Conservation (phyloP, 2,888 invertebrate species). For the Ceramica pisi region DNA sequence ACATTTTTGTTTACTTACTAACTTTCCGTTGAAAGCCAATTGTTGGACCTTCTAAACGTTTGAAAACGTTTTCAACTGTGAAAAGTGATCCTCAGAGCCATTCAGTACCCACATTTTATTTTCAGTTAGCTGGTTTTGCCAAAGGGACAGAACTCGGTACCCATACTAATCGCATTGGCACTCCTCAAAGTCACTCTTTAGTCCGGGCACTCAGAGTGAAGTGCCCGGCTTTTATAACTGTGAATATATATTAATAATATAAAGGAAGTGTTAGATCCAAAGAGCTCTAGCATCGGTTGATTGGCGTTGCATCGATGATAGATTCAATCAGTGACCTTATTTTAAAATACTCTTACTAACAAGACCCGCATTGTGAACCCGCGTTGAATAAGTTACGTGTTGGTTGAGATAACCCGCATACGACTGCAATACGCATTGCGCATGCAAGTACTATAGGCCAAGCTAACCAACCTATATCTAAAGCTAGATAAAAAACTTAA, state of each 20-base stretch:
- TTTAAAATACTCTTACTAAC: neutral
- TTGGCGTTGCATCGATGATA: constrained; percentile 13
- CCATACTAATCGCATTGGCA: constrained; percentile 57
- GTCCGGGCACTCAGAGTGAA: constrained; percentile 49
- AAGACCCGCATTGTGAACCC: constrained; percentile 13
- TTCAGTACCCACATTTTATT: constrained; percentile 24
- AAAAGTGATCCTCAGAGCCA: constrained; percentile 9
- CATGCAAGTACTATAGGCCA: neutral
- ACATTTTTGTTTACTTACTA: constrained; percentile 18
- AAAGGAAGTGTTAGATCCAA: constrained; percentile 21
- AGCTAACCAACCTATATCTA: neutral
- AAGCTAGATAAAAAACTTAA: neutral
- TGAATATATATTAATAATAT: constrained; percentile 22
- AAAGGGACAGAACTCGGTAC: constrained; percentile 25
- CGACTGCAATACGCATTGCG: neutral
- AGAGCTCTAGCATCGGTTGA: constrained; percentile 32
- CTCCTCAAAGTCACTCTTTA: constrained; percentile 56
- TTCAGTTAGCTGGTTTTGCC: constrained; percentile 17
- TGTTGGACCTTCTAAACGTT: neutral
- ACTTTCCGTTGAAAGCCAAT: constrained; percentile 21
- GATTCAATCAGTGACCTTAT: constrained; percentile 29
- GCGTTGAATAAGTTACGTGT: neutral
- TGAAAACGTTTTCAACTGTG: constrained; percentile 14
- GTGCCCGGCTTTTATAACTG: constrained; percentile 44
- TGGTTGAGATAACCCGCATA: neutral